Conservation (phyloP, 2,113 vertebrate species). For the Petroica traversi region DNA sequence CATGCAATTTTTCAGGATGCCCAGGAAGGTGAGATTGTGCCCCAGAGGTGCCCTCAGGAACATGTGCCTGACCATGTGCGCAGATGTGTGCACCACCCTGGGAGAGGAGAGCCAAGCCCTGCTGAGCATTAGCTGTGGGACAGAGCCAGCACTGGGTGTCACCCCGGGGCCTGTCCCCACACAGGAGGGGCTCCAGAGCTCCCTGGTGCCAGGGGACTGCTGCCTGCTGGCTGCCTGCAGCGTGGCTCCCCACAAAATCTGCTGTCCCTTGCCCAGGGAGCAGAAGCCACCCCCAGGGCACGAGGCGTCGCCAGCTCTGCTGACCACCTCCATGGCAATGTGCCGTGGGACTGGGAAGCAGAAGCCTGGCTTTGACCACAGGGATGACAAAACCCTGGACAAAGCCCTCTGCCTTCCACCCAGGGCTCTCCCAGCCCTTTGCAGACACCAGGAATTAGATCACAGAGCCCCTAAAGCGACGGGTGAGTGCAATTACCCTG, state of each 20-base stretch:
- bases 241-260: not conserved
- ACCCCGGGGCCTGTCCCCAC: not conserved
- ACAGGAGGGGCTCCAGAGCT: not conserved
- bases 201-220: not conserved
- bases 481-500: not conserved
- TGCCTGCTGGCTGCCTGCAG: not conserved
- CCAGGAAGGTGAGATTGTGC: not conserved
- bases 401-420: not conserved
- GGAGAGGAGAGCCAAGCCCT: accelerated
- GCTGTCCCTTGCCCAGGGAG: not conserved
- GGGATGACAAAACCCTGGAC: not conserved
- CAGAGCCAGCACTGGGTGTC: not conserved
- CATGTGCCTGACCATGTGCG: accelerated
- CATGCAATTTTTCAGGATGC: accelerated
- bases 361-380: not conserved
- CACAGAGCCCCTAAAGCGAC: not conserved
- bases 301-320: accelerated
- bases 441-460: not conserved
- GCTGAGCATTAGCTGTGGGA: not conserved
- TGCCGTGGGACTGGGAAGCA: not conserved
- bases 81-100: not conserved
- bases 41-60: accelerated
- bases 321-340: not conserved
- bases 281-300: not conserved
- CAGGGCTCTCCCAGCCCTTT: not conserved